Percentiles rank a stretch among this genome's conserved stretches.
Conservation (phyloP, 2,888 invertebrate genomes). For the Campopleginae sp. region DNA sequence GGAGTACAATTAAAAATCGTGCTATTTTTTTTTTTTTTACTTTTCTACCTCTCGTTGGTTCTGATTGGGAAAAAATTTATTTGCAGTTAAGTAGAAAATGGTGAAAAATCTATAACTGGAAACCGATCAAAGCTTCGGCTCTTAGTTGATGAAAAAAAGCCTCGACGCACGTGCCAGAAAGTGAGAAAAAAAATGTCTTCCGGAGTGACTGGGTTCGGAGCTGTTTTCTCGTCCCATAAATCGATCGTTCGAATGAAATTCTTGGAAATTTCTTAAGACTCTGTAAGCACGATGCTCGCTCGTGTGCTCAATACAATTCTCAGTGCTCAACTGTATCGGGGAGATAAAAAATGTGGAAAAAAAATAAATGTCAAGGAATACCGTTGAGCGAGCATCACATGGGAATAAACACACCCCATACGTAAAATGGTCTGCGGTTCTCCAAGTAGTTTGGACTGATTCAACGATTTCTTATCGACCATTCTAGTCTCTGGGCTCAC, state of each 20-base stretch:
- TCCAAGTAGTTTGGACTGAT: slow-evolving; percentile 41
- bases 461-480: slow-evolving; percentile 58
- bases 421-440: slow-evolving; percentile 31
- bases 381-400: slow-evolving; percentile 35
- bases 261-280: not conserved
- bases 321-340: slow-evolving; percentile 17
- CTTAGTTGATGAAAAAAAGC: not conserved
- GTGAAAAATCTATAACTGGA: not conserved
- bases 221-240: not conserved
- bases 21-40: not conserved
- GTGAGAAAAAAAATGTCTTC: not conserved
- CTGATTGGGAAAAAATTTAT: not conserved
- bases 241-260: slow-evolving; percentile 13
- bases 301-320: slow-evolving; percentile 16
- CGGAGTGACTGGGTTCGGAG: not conserved
- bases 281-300: slow-evolving; percentile 1
- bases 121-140: not conserved
- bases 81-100: not conserved
- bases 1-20: not conserved
- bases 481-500: slow-evolving; percentile 23
- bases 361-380: slow-evolving; percentile 27
- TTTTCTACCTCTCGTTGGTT: not conserved
- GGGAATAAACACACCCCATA: slow-evolving; percentile 23
- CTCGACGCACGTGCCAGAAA: not conserved
- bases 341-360: slow-evolving; percentile 1